phyloP scores from a whole-genome alignment of 1,140 invertebrate genomes.

The Drosophila repleta region DNA sequence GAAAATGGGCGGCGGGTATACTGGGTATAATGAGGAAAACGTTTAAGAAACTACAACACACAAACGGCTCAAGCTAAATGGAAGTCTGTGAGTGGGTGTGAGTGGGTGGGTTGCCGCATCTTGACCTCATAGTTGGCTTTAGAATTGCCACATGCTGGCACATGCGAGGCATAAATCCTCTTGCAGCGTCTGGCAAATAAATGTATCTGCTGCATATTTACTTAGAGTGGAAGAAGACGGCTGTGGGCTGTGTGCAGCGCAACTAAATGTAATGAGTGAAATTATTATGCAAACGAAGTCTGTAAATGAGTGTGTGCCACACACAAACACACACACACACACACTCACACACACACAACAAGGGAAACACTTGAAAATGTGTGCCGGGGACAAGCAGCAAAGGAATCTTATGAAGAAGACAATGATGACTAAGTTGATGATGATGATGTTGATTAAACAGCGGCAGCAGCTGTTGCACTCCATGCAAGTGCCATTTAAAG shows the following conservation, averaged over 20 bases:
- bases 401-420: slow-evolving; percentile 16
- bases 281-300: slow-evolving; percentile 78
- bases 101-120: slow-evolving; percentile 21
- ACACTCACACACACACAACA: slow-evolving; percentile 26
- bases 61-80: slow-evolving; percentile 7
- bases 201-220: slow-evolving; percentile 73
- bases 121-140: slow-evolving; percentile 53
- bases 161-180: slow-evolving; percentile 48
- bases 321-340: slow-evolving; percentile 33
- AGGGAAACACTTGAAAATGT: slow-evolving; percentile 71
- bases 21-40: slow-evolving; percentile 19
- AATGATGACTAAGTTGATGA: slow-evolving; percentile 9
- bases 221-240: slow-evolving; percentile 31
- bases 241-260: neutral
- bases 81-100: slow-evolving; percentile 5
- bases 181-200: slow-evolving; percentile 40
- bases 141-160: slow-evolving; percentile 38
- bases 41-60: slow-evolving; percentile 32
- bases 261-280: slow-evolving; percentile 67
- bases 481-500: slow-evolving; percentile 40
- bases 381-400: slow-evolving; percentile 69
- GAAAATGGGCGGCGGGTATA: neutral
- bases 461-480: slow-evolving; percentile 29
- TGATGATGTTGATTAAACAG: slow-evolving; percentile 41
- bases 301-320: slow-evolving; percentile 27